These are phyloP conservation scores for Steromphala cineraria DNA, from an alignment of 2,888 invertebrate genomes.

Conservation along the genomic window DNA sequence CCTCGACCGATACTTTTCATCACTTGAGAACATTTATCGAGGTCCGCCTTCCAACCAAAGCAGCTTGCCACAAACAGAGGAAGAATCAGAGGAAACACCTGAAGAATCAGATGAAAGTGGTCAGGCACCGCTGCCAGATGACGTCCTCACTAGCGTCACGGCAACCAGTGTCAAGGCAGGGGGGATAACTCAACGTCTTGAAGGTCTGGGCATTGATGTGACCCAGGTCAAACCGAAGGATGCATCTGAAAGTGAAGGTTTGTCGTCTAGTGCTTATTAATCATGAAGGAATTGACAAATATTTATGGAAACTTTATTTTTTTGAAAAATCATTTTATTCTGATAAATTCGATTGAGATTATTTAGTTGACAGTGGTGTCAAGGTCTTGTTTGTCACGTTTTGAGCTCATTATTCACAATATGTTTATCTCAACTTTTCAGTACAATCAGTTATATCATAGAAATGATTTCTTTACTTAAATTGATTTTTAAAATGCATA, in stretches of 20 bases:
- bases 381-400: no score
- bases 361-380: no score
- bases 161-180: conserved; percentile 55
- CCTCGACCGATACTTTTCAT: conserved; percentile 58
- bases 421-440: no score
- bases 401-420: no score
- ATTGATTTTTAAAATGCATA: no score
- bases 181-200: conserved; percentile 61
- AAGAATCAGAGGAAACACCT: not conserved
- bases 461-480: no score
- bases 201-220: conserved; percentile 59
- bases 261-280: not conserved
- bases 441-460: no score
- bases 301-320: no score
- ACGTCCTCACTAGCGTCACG: conserved; percentile 18
- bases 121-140: not conserved
- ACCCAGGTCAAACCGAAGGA: conserved; percentile 42
- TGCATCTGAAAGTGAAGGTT: not conserved
- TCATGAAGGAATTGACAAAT: not conserved
- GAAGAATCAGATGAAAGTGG: conserved; percentile 22
- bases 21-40: conserved; percentile 50
- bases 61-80: not conserved
- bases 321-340: no score
- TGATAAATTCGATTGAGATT: no score
- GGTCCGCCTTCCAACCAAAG: not conserved